Percentiles rank a stretch among this genome's conserved stretches.
Evolutionary conservation across 1,140 invertebrate species (phyloP).

Genomic region (Armadillidium nasatum): DNA sequence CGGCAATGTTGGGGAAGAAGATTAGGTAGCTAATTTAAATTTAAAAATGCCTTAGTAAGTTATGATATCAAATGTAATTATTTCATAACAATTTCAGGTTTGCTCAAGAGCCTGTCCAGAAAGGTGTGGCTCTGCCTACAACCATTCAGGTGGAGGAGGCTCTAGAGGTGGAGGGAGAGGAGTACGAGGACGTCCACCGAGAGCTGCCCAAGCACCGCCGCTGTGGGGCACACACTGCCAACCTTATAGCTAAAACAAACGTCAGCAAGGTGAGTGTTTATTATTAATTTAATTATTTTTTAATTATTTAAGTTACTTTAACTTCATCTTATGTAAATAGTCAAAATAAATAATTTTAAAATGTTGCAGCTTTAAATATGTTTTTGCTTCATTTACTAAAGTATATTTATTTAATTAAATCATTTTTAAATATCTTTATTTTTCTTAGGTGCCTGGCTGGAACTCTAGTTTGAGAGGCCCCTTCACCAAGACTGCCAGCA

Average conservation of each 20-base stretch:
- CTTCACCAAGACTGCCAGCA: slow-evolving; percentile 1
- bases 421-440: too few relatives aligned
- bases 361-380: too few relatives aligned
- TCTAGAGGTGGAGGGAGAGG: slow-evolving; percentile 6
- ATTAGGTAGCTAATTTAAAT: not conserved
- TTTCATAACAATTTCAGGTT: slow-evolving; percentile 24
- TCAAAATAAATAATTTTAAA: too few relatives aligned
- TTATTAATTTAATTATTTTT: not conserved
- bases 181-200: not conserved
- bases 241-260: slow-evolving; percentile 23
- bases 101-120: slow-evolving; percentile 19
- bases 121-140: slow-evolving; percentile 11
- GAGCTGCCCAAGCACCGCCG: slow-evolving; percentile 19
- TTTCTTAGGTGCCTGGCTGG: slow-evolving; percentile 6
- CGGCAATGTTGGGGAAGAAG: too few relatives aligned
- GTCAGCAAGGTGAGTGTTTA: slow-evolving; percentile 3
- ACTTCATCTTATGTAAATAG: too few relatives aligned
- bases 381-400: too few relatives aligned
- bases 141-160: not conserved
- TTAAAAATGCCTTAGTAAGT: too few relatives aligned
- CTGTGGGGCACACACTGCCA: slow-evolving; percentile 17
- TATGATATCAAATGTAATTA: not conserved
- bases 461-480: not conserved
- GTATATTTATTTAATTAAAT: too few relatives aligned
- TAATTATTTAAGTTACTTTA: too few relatives aligned